phyloP scores from a whole-genome alignment of 1,140 invertebrate species.

The Drosophila azteca region DNA sequence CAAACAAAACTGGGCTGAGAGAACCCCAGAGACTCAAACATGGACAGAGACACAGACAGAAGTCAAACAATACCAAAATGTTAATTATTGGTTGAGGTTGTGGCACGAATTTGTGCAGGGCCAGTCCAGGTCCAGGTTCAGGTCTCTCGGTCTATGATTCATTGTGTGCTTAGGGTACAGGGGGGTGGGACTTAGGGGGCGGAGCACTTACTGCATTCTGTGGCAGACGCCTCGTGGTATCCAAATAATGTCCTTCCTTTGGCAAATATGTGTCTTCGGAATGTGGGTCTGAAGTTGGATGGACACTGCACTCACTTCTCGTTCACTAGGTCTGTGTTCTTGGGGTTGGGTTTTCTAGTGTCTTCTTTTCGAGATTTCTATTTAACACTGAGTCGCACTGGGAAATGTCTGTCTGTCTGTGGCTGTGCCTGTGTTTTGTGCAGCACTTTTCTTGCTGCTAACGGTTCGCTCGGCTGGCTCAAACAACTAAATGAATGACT shows the following conservation, averaged over 20 bases:
- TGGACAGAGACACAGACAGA: background rate
- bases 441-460: slow-evolving; percentile 44
- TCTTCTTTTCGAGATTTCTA: slow-evolving; percentile 7
- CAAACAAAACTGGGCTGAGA: slow-evolving; percentile 53
- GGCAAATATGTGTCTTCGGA: slow-evolving; percentile 13
- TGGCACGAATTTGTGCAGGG: slow-evolving; percentile 56
- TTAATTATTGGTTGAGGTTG: slow-evolving; percentile 55
- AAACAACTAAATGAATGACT: slow-evolving; percentile 80
- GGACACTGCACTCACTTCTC: slow-evolving; percentile 29
- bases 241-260: slow-evolving; percentile 32
- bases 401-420: background rate
- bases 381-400: slow-evolving; percentile 51
- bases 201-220: slow-evolving; percentile 67
- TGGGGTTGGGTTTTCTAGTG: slow-evolving; percentile 7
- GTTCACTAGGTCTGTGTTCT: slow-evolving; percentile 7
- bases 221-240: slow-evolving; percentile 25
- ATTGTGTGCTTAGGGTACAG: slow-evolving; percentile 17
- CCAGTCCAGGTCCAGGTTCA: slow-evolving; percentile 41
- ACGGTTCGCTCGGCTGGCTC: slow-evolving; percentile 69
- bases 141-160: slow-evolving; percentile 48
- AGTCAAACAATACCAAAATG: slow-evolving; percentile 63
- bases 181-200: background rate
- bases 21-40: slow-evolving; percentile 37
- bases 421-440: too few species aligned
- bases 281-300: slow-evolving; percentile 6